Conservation (phyloP, 2,888 invertebrate species). For the Tachina lurida region DNA sequence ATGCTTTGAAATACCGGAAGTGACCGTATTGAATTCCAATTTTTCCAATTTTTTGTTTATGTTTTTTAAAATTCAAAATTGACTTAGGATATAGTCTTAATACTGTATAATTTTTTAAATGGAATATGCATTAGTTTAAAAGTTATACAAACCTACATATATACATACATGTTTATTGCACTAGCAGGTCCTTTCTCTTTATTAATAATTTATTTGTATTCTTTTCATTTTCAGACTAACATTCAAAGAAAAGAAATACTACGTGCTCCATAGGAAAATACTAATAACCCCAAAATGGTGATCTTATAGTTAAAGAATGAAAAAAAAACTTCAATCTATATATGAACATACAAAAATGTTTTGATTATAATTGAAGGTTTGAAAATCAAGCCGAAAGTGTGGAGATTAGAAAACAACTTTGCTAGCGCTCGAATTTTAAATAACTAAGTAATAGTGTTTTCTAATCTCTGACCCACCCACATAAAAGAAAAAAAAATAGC, state of each 20-base stretch:
- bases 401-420: conserved; percentile 55
- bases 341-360: conserved; percentile 36
- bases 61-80: too few species aligned
- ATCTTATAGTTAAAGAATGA: conserved; percentile 34
- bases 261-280: background rate
- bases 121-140: too few species aligned
- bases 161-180: too few species aligned
- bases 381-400: conserved; percentile 14
- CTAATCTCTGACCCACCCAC: conserved; percentile 50
- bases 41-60: too few species aligned
- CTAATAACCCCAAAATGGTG: conserved; percentile 3
- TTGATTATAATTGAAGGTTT: conserved; percentile 38
- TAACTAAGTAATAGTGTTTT: conserved; percentile 33
- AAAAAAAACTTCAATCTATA: background rate
- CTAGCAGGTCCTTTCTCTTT: background rate
- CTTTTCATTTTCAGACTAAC: conserved; percentile 16
- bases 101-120: too few species aligned
- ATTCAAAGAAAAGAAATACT: background rate
- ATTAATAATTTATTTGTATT: background rate
- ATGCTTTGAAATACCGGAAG: too few species aligned
- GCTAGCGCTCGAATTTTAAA: conserved; percentile 17
- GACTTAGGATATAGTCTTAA: too few species aligned
- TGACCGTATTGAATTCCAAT: too few species aligned
- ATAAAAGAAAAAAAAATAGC: background rate
- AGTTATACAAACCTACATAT: too few species aligned